These are phyloP conservation scores for Dendroctonus ponderosae DNA, from an alignment of 1,140 invertebrate species.

Conservation along the genomic window DNA sequence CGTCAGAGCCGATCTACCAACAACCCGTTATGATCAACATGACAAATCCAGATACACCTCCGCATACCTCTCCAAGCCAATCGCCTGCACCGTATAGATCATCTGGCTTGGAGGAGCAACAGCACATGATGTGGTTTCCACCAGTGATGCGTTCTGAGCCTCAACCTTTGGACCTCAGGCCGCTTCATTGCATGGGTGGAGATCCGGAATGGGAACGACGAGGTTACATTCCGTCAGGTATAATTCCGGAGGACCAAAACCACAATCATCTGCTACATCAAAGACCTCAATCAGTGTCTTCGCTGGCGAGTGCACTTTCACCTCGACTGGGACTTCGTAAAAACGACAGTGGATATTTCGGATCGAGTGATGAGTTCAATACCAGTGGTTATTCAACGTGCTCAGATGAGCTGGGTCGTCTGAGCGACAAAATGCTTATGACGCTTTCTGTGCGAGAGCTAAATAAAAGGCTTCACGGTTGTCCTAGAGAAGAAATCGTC, in stretches of 20 bases:
- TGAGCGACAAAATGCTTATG: conserved; percentile 88
- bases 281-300: conserved; percentile 55
- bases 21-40: conserved; percentile 49
- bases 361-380: conserved; percentile 39
- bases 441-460: conserved; percentile 89
- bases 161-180: conserved; percentile 78
- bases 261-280: conserved; percentile 49
- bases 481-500: conserved; percentile 83
- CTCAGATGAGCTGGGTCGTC: conserved; percentile 58
- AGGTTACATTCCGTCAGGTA: conserved; percentile 54
- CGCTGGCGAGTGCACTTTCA: conserved; percentile 53
- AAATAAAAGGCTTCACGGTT: conserved; percentile 91
- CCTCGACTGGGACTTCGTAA: conserved; percentile 51
- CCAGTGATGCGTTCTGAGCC: conserved; percentile 67
- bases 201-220: conserved; percentile 62
- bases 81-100: conserved; percentile 56
- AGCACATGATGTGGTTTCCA: conserved; percentile 63
- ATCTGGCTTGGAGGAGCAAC: conserved; percentile 55
- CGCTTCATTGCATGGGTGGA: conserved; percentile 61
- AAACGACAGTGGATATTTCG: conserved; percentile 15
- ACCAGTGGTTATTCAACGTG: conserved; percentile 60
- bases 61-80: conserved; percentile 71
- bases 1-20: conserved; percentile 55
- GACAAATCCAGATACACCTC: conserved; percentile 66
- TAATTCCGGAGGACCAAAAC: conserved; percentile 42